These are phyloP conservation scores for Torymus tubicola DNA, from an alignment of 2,888 invertebrate species.

Conservation along the genomic window DNA sequence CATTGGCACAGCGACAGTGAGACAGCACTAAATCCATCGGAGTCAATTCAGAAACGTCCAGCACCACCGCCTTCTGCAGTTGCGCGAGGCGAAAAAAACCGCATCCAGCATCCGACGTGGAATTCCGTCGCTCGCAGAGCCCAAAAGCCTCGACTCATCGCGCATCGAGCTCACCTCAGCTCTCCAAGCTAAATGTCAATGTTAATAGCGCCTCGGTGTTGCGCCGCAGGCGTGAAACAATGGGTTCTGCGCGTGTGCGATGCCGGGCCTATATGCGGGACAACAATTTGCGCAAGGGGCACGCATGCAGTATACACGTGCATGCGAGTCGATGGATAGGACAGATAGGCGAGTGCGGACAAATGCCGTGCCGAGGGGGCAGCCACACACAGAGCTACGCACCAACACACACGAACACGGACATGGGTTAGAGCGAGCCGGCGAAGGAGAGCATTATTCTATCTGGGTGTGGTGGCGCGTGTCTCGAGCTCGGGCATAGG, in stretches of 20 bases:
- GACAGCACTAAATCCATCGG: no score
- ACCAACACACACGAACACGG: background rate
- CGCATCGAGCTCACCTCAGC: background rate
- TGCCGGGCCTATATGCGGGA: background rate
- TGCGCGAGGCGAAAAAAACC: background rate
- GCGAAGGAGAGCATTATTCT: constrained; percentile 53
- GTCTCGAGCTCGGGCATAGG: background rate
- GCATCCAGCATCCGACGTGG: background rate
- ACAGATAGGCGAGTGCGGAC: constrained; percentile 3
- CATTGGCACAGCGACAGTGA: no score
- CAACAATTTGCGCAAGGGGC: constrained; percentile 15
- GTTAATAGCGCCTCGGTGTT: constrained; percentile 49
- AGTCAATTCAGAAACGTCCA: no score
- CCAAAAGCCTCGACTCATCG: constrained; percentile 36
- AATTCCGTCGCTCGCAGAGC: constrained; percentile 11
- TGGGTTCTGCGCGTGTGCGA: constrained; percentile 5
- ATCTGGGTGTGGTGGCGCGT: constrained; percentile 51
- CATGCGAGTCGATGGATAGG: constrained; percentile 1
- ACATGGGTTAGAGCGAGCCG: background rate
- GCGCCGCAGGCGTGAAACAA: constrained; percentile 32
- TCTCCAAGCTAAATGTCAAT: constrained; percentile 55
- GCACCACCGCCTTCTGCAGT: no score
- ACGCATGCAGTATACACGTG: constrained; percentile 11
- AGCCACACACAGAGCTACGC: constrained; percentile 19
- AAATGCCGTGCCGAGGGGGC: constrained; percentile 26